A percentile compares a stretch with the other conserved stretches of the same genome.
Evolutionary conservation across 2,113 vertebrate species (phyloP).

Genomic region (Nerophis ophidion): DNA sequence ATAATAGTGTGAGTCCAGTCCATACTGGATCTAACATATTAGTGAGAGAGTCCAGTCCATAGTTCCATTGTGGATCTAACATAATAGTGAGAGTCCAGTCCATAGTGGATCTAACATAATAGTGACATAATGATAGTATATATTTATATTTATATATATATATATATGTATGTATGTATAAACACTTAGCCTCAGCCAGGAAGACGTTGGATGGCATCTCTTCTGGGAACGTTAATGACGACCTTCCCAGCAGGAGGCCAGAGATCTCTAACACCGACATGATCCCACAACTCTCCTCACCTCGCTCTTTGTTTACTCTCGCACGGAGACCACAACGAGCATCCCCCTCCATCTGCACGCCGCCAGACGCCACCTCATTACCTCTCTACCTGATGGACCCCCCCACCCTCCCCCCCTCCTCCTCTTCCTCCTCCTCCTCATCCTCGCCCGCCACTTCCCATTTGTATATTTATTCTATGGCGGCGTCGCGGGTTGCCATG

Average conservation of each 20-base stretch:
- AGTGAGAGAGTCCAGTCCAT: too few species aligned
- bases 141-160: too few species aligned
- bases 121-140: too few species aligned
- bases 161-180: too few species aligned
- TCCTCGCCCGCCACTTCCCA: conserved; percentile 37
- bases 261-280: conserved; percentile 40
- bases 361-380: conserved; percentile 54
- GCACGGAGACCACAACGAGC: conserved; percentile 62
- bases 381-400: conserved; percentile 61
- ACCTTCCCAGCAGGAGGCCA: conserved; percentile 20
- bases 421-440: conserved; percentile 23
- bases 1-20: too few species aligned
- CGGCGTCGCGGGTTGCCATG: conserved; percentile 93
- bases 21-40: too few species aligned
- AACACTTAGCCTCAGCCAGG: neutral
- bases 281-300: conserved; percentile 46
- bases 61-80: too few species aligned
- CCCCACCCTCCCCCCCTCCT: conserved; percentile 25
- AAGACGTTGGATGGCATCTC: neutral
- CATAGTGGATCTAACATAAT: too few species aligned
- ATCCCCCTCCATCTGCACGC: conserved; percentile 26
- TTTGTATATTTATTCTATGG: conserved; percentile 66
- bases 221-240: neutral
- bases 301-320: conserved; percentile 69
- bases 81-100: too few species aligned